Base-by-base conservation (phyloP, 1,140 invertebrate species). In the Nymphalis io region DNA sequence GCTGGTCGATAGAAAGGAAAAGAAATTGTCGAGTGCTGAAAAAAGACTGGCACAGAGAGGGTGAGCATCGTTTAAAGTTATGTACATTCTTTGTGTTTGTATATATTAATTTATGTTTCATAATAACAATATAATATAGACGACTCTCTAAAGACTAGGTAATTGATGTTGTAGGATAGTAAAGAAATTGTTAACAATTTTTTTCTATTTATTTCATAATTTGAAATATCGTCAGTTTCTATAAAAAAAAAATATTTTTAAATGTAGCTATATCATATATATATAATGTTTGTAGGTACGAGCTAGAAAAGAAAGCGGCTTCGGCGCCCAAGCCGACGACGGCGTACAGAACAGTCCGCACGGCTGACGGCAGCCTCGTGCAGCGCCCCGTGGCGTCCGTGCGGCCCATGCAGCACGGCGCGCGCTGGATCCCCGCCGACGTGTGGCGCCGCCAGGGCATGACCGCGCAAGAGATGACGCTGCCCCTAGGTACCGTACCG, bases 1-100 rank as follows among this genome's bases (percentile, higher is more conserved):
- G 40, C 92, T 99, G 6, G 96, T 99, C 2, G 99, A 99, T 90
- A 94, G 97, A 39, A 98, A 99, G 83, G 98, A 99, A 78, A 96
- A 98, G 80, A 98, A 98, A 80, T 92, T 99, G 13, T 99, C 98
- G 2, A 96, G 97, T 84, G 96, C 97, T 27, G 99, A 99, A 85
- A 99, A 99, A 86, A 93, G 96, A 74, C 92, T 99, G 53, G 99
- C 98, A 0, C 96, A 98, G 82, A 93, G 97, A 77, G 96, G 97
- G 75, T 92, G 71, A 83, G 80, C 77, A 42, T 68, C n/a, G n/a
- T n/a, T n/a, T n/a, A n/a, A n/a, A n/a, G n/a, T n/a, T n/a, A n/a
- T n/a, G n/a, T n/a, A n/a, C n/a, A n/a, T n/a, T n/a, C n/a, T n/a
- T n/a, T n/a, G n/a, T n/a, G n/a, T n/a, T n/a, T n/a, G n/a, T n/a